Base-by-base conservation (phyloP, 2,113 vertebrate species). In the Poeciliopsis occidentalis region DNA sequence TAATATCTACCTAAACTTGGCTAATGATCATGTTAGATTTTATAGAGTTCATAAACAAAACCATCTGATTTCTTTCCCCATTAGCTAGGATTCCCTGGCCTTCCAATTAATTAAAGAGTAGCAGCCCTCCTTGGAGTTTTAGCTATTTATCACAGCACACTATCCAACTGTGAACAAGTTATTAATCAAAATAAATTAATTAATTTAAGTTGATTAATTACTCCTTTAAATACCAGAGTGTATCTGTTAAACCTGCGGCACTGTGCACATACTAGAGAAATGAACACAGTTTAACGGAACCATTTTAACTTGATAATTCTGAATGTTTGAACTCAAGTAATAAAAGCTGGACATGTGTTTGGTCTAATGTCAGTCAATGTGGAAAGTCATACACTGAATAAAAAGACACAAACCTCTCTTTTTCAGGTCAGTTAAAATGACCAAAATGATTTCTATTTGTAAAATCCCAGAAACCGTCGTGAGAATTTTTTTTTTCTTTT, bases 161-260 rank as follows among this genome's bases (percentile, higher is more conserved):
- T 64, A 27, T 64, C 8, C 10, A 26, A 64, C 27, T 69, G 75
- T 64, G 41, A 31, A 39, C 15, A 64, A 39, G 22, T 37, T 64
- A 54, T 69, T 39, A 37, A 64, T 69, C 26, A 32, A 61, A 26
- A 76, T 8, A 69, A 41, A 69, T 63, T 76, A 51, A 76, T 69
- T 51, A 51, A 15, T 62, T 10, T 69, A 8, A 76, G n/a, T 24
- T 54, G 47, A 54, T 1, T 4, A 37, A 63, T 51, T 64, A 32
- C 17, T 47, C 30, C 62, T 63, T 64, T 26, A 67, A 29, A 31
- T 22, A 3, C 54, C n/a, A 68, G 31, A 61, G 3, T 41, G 29
- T 39, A n/a, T 65, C 19, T 37, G 11, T 65, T 62, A 30, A 57
- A 57, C 22, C 24, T 57, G 51, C 22, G 7, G 51, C 51, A 24